Base-by-base conservation (phyloP, 2,797 vertebrate species). In the Characodon lateralis region DNA sequence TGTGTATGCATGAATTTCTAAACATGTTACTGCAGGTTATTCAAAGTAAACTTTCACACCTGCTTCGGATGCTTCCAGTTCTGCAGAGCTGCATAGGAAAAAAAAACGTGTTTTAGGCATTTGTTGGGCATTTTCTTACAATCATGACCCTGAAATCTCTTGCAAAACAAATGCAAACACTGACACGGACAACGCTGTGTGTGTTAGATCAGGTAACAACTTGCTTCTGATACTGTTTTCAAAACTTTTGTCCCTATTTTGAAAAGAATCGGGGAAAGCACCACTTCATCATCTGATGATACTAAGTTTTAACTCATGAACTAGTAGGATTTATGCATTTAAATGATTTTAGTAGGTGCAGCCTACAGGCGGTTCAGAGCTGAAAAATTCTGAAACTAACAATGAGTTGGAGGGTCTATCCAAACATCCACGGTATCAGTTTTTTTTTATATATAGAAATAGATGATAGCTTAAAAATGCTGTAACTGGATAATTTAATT, bases 151-250 rank as follows among this genome's bases (percentile, higher is more conserved):
- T 82, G 77, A 86, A 82, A 84, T 83, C 71, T 28, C 35, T 87
- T 90, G 88, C 88, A 92, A 93, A 93, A 39, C 87, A 91, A 72
- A 92, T 91, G 86, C 88, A 93, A 91, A 91, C 22, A 9, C 72
- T 63, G 51, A 77, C 61, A 73, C 74, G 83, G 73, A 79, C 84
- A 87, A 87, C 48, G 20, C 73, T 79, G 55, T 53, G 77, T 68
- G 61, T 58, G 59, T 78, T 28, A 28, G 72, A n/a, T 65, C 28
- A 4, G 6, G 35, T 43, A 35, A 39, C 51, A 24, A 5, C 28
- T 6, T 6, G 39, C 39, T 46, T 26, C 24, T 6, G 20, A 5
- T 46, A 16, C 66, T 46, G 41, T 3, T 46, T 58, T 59, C 13
- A 43, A 43, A 69, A 46, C 41, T 43, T 69, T 13, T 66, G 18